These are phyloP conservation scores for Ciconia stormi DNA, from an alignment of 2,113 vertebrate genomes.

Conservation along the genomic window DNA sequence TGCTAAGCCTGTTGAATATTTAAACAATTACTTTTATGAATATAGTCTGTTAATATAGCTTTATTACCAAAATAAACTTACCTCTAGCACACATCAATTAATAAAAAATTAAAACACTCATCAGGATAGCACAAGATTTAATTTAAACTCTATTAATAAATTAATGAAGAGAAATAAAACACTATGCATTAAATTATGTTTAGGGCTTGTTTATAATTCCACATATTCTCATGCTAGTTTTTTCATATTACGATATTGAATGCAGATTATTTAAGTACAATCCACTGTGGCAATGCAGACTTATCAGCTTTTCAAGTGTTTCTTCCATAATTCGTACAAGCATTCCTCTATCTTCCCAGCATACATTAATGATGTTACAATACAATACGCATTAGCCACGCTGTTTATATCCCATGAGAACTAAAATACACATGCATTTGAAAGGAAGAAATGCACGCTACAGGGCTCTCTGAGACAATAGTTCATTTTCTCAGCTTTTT, in stretches of 20 bases:
- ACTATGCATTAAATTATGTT: neutral
- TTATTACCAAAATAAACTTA: conserved; percentile 33
- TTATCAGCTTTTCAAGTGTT: conserved; percentile 29
- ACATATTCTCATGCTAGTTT: neutral
- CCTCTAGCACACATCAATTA: neutral
- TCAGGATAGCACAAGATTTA: conserved; percentile 9
- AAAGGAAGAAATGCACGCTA: neutral
- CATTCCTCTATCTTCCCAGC: conserved; percentile 36
- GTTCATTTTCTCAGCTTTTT: neutral
- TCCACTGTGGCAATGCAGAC: neutral
- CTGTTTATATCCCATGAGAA: conserved; percentile 39
- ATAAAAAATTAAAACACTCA: conserved; percentile 45
- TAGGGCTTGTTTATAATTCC: neutral
- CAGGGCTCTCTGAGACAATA: neutral
- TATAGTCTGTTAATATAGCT: neutral
- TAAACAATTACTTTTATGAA: neutral
- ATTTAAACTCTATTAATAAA: conserved; percentile 58
- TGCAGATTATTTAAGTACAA: neutral
- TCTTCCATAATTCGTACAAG: neutral
- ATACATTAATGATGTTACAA: conserved; percentile 38
- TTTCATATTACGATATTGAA: neutral
- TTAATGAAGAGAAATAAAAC: conserved; percentile 36
- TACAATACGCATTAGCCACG: conserved; percentile 17
- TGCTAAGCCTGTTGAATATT: neutral
- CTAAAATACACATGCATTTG: conserved; percentile 18